Base-by-base conservation (phyloP, 2,113 vertebrate species). In the Aspiorhynchus laticeps region DNA sequence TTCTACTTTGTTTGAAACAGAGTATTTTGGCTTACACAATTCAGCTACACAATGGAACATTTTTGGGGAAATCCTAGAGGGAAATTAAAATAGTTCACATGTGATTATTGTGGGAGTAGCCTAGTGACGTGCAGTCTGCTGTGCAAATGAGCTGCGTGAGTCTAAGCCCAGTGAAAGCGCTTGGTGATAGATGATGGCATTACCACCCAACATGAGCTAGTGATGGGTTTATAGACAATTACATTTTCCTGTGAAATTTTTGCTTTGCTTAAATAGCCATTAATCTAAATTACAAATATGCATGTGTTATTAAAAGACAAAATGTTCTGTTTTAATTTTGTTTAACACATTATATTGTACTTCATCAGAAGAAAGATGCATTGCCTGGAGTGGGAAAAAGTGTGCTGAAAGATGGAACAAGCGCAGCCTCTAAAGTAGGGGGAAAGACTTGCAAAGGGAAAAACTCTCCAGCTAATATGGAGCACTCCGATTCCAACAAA, bases 291-390 rank as follows among this genome's bases (percentile, higher is more conserved):
- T 4, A 69, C 19, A 74, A 83, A 73, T 84, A 67, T 82, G 61
- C 36, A 73, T 21, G 7, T 65, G 80, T 48, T 67, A 41, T 75
- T 84, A 4, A 38, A 56, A 84, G 33, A 26, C 51, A 3, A 59
- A 59, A 59, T 51, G 28, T 10, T 36, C 14, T 56, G 5, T 67
- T 82, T 26, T 81, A n/a, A 31, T 41, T n/a, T 33, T 56, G 33
- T 41, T 75, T 0, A 46, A 43, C 26, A 19, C 46, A 53, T 69
- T 71, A 4, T 75, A 7, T 86, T 51, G 83, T 80, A 88, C 82
- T 93, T 91, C 84, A 91, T 90, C 92, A 93, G 92, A 95, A 93
- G 87, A 95, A 94, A 89, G 91, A 88, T 82, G 84, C 78, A 81
- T 86, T 91, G 91, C 87, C 93, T 90, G 90, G 79, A 83, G 86